A percentile compares a stretch with the other conserved stretches of the same genome.
Evolutionary conservation across 2,113 vertebrate genomes (phyloP).

Genomic region (Noctilio leporinus): DNA sequence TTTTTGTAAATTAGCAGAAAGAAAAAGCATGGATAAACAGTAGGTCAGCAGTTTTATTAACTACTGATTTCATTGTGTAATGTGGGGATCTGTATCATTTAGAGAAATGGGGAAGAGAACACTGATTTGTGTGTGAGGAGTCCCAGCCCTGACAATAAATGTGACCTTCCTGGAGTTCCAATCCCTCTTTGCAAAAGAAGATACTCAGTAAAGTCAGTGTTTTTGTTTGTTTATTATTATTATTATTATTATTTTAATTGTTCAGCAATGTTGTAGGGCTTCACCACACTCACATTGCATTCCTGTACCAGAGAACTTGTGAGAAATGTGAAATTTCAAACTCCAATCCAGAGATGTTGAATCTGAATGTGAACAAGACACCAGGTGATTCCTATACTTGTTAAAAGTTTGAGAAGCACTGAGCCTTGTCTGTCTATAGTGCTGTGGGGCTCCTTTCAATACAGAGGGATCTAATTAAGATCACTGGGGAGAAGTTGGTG

Average conservation of each 20-base stretch:
- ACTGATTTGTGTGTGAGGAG: not conserved
- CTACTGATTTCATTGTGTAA: not conserved
- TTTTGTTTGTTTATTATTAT: too few species aligned
- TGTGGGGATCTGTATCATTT: not conserved
- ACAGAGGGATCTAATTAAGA: too few species aligned
- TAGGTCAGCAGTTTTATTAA: slow-evolving; percentile 6
- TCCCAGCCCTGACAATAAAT: not conserved
- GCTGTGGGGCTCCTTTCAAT: not conserved
- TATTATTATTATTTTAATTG: too few species aligned
- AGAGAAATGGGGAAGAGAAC: not conserved
- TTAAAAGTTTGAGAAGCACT: not conserved
- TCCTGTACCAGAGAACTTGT: not conserved
- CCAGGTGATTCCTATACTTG: not conserved
- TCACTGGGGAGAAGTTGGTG: too few species aligned
- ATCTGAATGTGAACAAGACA: not conserved
- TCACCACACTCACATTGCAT: not conserved
- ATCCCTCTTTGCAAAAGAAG: not conserved
- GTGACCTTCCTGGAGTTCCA: not conserved
- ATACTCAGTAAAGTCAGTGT: not conserved
- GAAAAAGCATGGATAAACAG: not conserved
- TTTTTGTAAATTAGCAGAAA: too few species aligned
- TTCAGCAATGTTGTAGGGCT: not conserved
- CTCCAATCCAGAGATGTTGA: not conserved
- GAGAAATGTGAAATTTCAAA: not conserved
- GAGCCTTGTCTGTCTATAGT: not conserved